Percentiles rank a stretch among this genome's conserved stretches.
These are phyloP conservation scores for Clarias fuscus DNA, from an alignment of 2,797 vertebrate species.

Conservation along the genomic window DNA sequence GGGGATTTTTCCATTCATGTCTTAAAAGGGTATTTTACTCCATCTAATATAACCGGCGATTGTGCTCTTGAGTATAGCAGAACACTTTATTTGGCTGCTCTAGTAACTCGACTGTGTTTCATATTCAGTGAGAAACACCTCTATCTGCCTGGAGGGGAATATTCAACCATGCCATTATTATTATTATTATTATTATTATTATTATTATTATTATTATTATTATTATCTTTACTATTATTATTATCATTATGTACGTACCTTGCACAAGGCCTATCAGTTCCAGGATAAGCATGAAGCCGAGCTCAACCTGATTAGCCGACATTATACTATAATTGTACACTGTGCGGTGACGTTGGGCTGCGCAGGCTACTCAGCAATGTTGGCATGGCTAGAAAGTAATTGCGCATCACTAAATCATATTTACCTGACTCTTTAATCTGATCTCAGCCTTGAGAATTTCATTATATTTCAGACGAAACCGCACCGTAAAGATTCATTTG, in stretches of 20 bases:
- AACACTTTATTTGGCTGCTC: background rate
- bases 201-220: background rate
- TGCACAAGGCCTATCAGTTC: background rate
- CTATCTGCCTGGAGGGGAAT: background rate
- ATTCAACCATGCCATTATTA: background rate
- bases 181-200: background rate
- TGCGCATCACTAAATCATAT: background rate
- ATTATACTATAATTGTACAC: background rate
- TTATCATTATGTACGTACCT: background rate
- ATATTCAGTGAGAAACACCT: background rate
- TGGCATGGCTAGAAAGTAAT: background rate
- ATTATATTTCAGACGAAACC: background rate
- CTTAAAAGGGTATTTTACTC: background rate
- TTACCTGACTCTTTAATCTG: background rate
- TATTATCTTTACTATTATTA: background rate
- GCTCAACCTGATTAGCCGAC: background rate
- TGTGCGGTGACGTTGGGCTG: background rate
- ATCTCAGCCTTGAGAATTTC: background rate
- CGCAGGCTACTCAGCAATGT: background rate
- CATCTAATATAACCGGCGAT: background rate
- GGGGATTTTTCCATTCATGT: background rate
- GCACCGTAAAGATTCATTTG: constrained; percentile 3
- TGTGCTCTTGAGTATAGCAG: background rate
- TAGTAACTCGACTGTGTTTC: background rate
- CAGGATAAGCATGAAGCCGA: background rate